phyloP scores from a whole-genome alignment of 1,140 invertebrate genomes.

The Lerema accius region DNA sequence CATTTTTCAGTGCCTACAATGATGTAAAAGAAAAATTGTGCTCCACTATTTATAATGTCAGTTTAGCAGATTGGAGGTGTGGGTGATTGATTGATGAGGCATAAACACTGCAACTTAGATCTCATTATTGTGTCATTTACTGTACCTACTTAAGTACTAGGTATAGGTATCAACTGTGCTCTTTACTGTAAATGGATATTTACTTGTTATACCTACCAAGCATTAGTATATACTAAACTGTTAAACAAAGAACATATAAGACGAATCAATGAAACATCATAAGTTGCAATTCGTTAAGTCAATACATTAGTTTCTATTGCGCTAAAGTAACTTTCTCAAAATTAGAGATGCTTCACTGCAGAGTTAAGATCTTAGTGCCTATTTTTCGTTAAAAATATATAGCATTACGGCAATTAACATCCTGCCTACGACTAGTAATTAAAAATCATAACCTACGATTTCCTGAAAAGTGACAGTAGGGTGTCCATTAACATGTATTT shows the following conservation, averaged over 20 bases:
- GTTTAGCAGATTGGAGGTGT: neutral
- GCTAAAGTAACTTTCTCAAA: no score
- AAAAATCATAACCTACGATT: neutral
- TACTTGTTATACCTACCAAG: no score
- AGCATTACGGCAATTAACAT: neutral
- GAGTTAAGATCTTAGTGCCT: no score
- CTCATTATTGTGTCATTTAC: constrained; percentile 33
- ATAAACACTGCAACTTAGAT: neutral
- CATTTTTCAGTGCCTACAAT: constrained; percentile 6
- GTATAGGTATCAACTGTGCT: no score
- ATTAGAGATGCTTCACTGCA: no score
- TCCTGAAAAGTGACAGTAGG: constrained; percentile 29
- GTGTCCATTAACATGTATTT: constrained; percentile 25
- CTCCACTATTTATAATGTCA: constrained; percentile 16
- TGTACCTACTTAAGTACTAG: no score
- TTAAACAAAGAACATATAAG: no score
- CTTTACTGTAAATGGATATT: no score
- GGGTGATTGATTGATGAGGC: constrained; percentile 40
- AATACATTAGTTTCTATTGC: no score
- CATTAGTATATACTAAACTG: no score
- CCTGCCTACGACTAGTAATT: constrained; percentile 2
- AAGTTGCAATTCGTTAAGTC: no score
- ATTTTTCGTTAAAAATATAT: neutral
- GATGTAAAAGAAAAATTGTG: neutral
- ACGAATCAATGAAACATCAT: no score